Evolutionary conservation across 2,888 invertebrate species (phyloP), one percentile per base, ranked within the genome.

Genomic region (Sarcophaga subvicina): DNA sequence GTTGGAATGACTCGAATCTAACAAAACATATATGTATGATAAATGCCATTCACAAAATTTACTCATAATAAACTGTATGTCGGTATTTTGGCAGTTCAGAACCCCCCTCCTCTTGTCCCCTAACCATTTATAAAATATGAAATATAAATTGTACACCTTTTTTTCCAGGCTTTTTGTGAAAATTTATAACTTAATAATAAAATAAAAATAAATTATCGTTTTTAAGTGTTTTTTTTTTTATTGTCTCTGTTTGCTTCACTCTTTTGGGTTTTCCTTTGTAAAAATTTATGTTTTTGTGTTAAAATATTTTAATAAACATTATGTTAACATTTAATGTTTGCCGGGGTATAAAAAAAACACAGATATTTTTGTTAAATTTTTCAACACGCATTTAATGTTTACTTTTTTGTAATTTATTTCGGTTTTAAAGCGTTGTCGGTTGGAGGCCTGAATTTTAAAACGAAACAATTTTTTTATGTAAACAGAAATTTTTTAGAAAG

Each of bases 261-360:
- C 12, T 54, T 12, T 17, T 54, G 54, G 17, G 54, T 54, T 54
- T 54, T 54, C 4, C 11, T 75, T 70, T 60, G 59, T 2, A 81
- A 87, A 80, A 78, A 87, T 81, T 64, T 81, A 78, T 87, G 80
- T 78, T 83, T 69, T 83, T 75, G 59, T 80, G 86, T 83, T 78
- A 17, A 79, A 79, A 80, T 75, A 71, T 75, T 70, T 83, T 78
- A 75, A 87, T 83, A 81, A 87, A 87, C 86, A 83, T 83, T 83
- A 60, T 87, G 83, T 87, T 83, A 81, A 87, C 83, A 87, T 81
- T 75, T 66, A 71, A 77, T 71, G 77, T 77, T 77, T 77, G 59
- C 47, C n/a, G 64, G 63, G 49, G 37, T 60, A 77, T 73, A 17
- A 25, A 49, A 62, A 72, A 78, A 59, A 67, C 60, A 45, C 5